Evolutionary conservation across 2,113 vertebrate species (phyloP), one percentile per base, ranked within the genome.

Genomic region (Phrynocephalus versicolor): DNA sequence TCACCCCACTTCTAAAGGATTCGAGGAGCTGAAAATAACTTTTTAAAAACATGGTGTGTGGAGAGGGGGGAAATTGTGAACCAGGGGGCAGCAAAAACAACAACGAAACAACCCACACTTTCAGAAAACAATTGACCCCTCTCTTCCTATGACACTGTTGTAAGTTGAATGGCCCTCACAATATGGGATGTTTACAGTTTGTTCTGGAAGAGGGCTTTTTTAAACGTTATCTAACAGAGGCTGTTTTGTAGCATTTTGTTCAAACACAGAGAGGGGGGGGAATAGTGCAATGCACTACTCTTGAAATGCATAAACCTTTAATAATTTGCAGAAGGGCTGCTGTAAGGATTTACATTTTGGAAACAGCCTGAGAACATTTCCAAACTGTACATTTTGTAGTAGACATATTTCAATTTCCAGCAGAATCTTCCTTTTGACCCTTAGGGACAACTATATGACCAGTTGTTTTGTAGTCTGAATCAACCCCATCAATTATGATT

Each of bases 391-490:
- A 51, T 45, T 81, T 82, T 25, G 41, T 51, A 69, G 14, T 33
- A 16, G 35, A 55, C 16, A 39, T 6, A 62, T 41, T 74, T 39
- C 33, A 83, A 45, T 13, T 19, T 62, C 84, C 19, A 37, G 80
- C 16, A 41, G 15, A 82, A 77, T 12, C 13, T 76, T 89, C 33
- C 82, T 23, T 77, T 27, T 57, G 62, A 45, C 55, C 21, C 87
- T 76, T 84, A 88, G 84, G 18, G 3, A 71, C 92, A 92, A 77
- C 70, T 88, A 70, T 65, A 78, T 21, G 79, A 27, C 30, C 88
- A 90, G n/a, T 65, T 18, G 65, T 90, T 79, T 64, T 82, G 87
- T 79, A 7, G 89, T 60, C 77, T 84, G 85, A 83, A 85, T 23
- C 78, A 88, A 62, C 55, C 18, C 30, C 27, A 80, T 74, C 2